These are phyloP conservation scores for Plecturocebus donacophilus DNA, from an alignment of 2,113 vertebrate species.

Conservation along the genomic window DNA sequence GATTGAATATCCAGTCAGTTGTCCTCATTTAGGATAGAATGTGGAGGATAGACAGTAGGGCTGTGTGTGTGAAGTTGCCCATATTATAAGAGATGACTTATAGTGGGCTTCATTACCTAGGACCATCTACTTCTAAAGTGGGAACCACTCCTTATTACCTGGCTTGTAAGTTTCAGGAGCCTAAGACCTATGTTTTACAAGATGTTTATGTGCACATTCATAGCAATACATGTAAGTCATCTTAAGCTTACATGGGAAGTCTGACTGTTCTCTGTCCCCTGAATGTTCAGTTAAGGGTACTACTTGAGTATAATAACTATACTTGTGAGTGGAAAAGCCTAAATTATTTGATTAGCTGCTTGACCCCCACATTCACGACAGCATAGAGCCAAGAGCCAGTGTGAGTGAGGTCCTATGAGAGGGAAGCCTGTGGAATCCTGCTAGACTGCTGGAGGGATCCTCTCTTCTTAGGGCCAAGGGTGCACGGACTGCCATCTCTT, in stretches of 20 bases:
- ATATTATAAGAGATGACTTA: neutral
- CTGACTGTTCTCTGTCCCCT: slow-evolving; percentile 21
- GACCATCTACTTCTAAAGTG: neutral
- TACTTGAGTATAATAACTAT: slow-evolving; percentile 61
- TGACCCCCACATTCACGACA: neutral
- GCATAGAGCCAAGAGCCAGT: slow-evolving; percentile 57
- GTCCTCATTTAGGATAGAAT: neutral
- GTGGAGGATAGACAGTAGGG: neutral
- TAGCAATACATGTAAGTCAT: neutral
- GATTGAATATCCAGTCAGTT: neutral
- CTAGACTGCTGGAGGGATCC: neutral
- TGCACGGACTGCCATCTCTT: slow-evolving; percentile 3
- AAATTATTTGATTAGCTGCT: slow-evolving; percentile 48
- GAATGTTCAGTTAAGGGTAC: neutral
- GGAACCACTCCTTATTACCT: neutral
- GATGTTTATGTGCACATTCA: neutral
- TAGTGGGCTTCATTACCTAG: neutral
- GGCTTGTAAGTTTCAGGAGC: neutral
- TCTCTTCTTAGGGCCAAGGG: neutral
- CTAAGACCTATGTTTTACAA: neutral
- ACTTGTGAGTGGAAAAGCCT: slow-evolving; percentile 69
- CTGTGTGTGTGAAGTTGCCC: neutral
- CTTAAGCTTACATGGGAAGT: slow-evolving; percentile 50
- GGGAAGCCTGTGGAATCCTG: slow-evolving; percentile 10
- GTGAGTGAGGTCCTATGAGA: neutral